Conservation (phyloP, 2,888 invertebrate genomes). For the Cotesia congregata region DNA sequence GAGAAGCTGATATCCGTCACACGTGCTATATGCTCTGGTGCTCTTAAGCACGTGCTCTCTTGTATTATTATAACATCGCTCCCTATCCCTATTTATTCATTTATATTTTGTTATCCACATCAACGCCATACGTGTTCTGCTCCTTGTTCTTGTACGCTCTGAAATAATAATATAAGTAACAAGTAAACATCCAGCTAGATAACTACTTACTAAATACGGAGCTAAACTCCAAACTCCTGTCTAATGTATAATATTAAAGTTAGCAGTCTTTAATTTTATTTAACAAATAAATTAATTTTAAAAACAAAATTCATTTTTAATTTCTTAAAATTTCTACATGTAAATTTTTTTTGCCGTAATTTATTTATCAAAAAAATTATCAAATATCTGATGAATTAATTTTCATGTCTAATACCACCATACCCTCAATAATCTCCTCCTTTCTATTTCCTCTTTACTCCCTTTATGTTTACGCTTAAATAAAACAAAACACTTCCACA, state of each 20-base stretch:
- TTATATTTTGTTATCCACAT: conserved; percentile 9
- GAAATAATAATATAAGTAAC: too few species aligned
- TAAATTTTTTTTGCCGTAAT: too few species aligned
- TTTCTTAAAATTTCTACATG: too few species aligned
- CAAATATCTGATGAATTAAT: neutral
- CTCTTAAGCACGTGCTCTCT: conserved; percentile 10
- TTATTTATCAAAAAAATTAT: too few species aligned
- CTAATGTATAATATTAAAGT: too few species aligned
- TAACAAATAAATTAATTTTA: too few species aligned
- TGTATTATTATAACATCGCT: neutral
- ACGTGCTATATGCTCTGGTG: conserved; percentile 10
- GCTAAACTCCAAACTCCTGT: too few species aligned
- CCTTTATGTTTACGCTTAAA: neutral
- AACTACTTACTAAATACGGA: too few species aligned
- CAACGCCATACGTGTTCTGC: neutral
- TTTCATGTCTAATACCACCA: neutral
- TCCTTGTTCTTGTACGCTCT: neutral
- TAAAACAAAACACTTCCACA: conserved; percentile 4
- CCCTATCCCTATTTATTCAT: neutral
- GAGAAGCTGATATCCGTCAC: conserved; percentile 13
- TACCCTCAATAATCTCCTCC: neutral
- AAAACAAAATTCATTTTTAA: too few species aligned
- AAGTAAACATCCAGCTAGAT: too few species aligned
- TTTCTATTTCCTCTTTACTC: conserved; percentile 12
- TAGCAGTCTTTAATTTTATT: too few species aligned